Evolutionary conservation across 1,140 invertebrate species (phyloP), one percentile per base, ranked within the genome.

Genomic region (Nixonia krombeini): DNA sequence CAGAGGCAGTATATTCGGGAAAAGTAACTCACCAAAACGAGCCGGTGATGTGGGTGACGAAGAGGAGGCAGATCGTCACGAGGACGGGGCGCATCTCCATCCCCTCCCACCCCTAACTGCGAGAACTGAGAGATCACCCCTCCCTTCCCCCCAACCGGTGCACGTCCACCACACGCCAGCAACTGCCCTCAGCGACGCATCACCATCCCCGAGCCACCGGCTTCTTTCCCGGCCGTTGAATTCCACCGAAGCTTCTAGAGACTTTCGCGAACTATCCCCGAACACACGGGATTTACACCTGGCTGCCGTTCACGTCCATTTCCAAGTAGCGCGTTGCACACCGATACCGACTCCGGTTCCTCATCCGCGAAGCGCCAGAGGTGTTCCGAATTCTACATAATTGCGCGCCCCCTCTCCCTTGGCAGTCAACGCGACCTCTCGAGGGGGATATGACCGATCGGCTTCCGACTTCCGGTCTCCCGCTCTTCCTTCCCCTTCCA

Each of bases 11-110:
- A 26, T 9, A 26, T 5, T 10, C 10, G 28, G 25, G 17, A 51
- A 40, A 31, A 33, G 26, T 37, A 46, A 88, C 89, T 88, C 79
- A 90, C 89, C 88, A 89, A 83, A 88, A 89, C 72, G 87, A 88
- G 70, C 87, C 88, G 75, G 87, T 88, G 85, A 90, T 88, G 79
- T 88, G 88, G 81, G 87, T 88, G 78, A 89, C 86, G 75, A 90
- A 86, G 78, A 90, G 84, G 74, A 90, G 84, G 81, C 87, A 89
- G 74, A 88, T 85, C 74, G 87, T 88, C 83, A 89, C 86, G 74
- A 89, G 83, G 76, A 89, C 86, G 76, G 87, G 84, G 84, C 88
- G 87, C 88, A 89, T 89, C 77, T 86, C 87, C 86, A 84, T 85
- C 80, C 82, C 78, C 82, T 80, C 80, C 83, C 83, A 83, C 81